Evolutionary conservation across 2,113 vertebrate genomes (phyloP), one percentile per base, ranked within the genome.

Genomic region (Willisornis vidua): DNA sequence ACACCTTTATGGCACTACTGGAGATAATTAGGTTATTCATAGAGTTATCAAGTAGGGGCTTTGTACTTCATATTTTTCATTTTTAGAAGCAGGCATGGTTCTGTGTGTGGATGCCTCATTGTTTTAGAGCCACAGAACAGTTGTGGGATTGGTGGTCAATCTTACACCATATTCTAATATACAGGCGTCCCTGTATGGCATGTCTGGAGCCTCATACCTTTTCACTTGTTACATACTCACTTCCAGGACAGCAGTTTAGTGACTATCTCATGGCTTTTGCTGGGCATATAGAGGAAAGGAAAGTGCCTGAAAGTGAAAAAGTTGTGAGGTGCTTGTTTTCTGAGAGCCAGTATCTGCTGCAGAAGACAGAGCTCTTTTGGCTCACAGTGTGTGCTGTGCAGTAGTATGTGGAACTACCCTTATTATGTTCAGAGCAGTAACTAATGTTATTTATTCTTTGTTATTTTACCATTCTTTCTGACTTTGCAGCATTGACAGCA

Each of bases 1-100:
- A 54, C 65, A 82, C 84, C 76, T 91, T 77, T 92, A 41, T 3
- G 19, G 61, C 33, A 11, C 33, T 91, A 28, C 77, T 61, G 51
- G 26, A 91, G 43, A 62, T 92, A 96, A 97, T 95, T 86, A 91
- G 35, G 85, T 71, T 84, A 78, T 75, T 92, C 0, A 0, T 29
- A 61, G 82, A 78, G 52, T 94, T 94, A 61, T 90, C 89, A 75
- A 97, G 77, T 89, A 39, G 3, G 5, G 81, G 24, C 61, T 91
- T 91, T 57, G 19, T 84, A 52, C 73, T 92, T 93, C 43, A 74
- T 20, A 65, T 63, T 71, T 63, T 63, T 91, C 95, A 86, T 89
- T 92, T 93, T 93, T 83, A 83, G 62, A 66, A 78, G 58, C 25
- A 68, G 65, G 23, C 43, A 39, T 77, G 43, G 29, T 74, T 95